Conservation (phyloP, 2,888 invertebrate species). For the Scrobipalpa atriplicella region DNA sequence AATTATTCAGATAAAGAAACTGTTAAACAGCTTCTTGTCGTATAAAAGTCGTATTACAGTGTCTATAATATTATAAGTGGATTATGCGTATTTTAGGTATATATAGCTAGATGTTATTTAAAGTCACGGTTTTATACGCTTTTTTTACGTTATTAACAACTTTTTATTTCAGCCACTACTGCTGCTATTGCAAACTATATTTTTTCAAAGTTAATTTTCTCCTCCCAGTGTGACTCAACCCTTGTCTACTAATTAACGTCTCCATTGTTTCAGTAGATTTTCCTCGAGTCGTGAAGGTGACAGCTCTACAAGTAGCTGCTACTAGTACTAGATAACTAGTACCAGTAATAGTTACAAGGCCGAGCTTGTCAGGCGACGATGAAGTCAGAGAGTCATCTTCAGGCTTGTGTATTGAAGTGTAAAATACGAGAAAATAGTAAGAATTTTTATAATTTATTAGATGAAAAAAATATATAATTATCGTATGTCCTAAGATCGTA, state of each 20-base stretch:
- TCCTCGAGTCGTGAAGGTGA: constrained; percentile 16
- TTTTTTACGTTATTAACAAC: no score
- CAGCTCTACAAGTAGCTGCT: neutral
- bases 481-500: no score
- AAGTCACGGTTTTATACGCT: no score
- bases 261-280: constrained; percentile 15
- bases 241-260: constrained; percentile 4
- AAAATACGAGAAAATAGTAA: neutral
- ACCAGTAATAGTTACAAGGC: constrained; percentile 11
- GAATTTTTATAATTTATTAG: no score
- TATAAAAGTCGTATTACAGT: no score
- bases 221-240: neutral
- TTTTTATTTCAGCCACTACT: no score
- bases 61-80: no score
- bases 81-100: no score
- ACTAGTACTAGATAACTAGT: neutral
- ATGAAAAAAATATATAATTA: no score
- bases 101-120: no score
- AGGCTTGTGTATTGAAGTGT: neutral
- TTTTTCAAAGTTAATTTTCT: neutral
- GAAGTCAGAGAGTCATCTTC: neutral
- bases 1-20: neutral
- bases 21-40: no score
- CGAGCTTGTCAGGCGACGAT: neutral
- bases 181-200: no score